Evolutionary conservation across 2,797 vertebrate species (phyloP), one percentile per base, ranked within the genome.

Genomic region (Cichlasoma orientale): DNA sequence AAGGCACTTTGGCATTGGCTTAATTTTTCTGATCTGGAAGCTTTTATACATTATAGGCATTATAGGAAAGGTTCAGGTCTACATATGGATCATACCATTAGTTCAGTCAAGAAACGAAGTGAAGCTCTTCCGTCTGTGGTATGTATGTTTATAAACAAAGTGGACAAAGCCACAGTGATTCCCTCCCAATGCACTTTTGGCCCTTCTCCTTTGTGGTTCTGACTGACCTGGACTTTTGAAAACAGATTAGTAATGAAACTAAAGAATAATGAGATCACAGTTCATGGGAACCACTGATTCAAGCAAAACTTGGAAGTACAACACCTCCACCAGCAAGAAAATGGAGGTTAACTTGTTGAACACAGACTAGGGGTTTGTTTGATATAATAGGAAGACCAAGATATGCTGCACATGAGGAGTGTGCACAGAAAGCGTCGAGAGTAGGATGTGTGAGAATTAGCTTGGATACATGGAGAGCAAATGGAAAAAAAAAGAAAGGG

Each of bases 401-500:
- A 21, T 6, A 44, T 52, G 29, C 38, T 66, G 66, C 61, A 72
- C 23, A 25, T 59, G 27, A 55, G 5, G 18, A 54, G 70, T 2
- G 47, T 25, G 80, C 69, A 23, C 36, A 41, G 21, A 73, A n/a
- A 27, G 54, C 8, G 31, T 23, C 25, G 69, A 59, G 81, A 78
- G 77, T 9, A 12, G 66, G 82, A 83, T 82, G 69, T 78, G 71
- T 16, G 7, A 52, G 77, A 52, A 75, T 75, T 53, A 47, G 56
- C 73, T 66, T 13, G 63, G 31, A 75, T 47, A 19, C 59, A 21
- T 5, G 61, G n/a, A 59, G 27, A 72, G 79, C 29, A 79, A 86
- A 85, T 79, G 81, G n/a, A n/a, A n/a, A 68, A 77, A 86, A 84
- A 66, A 84, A 8, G 36, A 36, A 31, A 54, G 80, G 78, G 72